phyloP scores from a whole-genome alignment of 2,888 invertebrate genomes.

The Diadegma fenestrale region DNA sequence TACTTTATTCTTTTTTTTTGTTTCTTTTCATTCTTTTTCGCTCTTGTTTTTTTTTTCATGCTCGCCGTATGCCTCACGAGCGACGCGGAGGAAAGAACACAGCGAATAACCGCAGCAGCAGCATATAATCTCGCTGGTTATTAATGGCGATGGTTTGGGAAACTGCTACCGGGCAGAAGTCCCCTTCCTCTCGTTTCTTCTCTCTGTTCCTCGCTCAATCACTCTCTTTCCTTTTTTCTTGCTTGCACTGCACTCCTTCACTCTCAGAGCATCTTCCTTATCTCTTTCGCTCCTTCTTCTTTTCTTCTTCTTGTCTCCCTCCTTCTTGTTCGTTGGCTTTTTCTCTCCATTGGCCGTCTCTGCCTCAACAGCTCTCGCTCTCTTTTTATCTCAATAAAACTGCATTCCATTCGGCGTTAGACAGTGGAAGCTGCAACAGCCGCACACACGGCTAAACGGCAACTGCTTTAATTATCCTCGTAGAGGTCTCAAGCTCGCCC shows the following conservation, averaged over 20 bases:
- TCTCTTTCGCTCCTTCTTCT: slow-evolving; percentile 65
- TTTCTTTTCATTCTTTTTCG: slow-evolving; percentile 65
- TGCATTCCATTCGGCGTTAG: slow-evolving; percentile 81
- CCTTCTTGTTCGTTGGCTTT: slow-evolving; percentile 62
- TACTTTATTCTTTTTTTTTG: slow-evolving; percentile 70
- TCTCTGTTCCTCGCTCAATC: slow-evolving; percentile 71
- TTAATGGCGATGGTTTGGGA: slow-evolving; percentile 85
- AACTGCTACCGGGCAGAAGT: slow-evolving; percentile 84
- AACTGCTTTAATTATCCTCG: slow-evolving; percentile 79
- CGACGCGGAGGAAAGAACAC: slow-evolving; percentile 69
- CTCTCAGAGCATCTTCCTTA: slow-evolving; percentile 48
- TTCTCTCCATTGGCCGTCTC: slow-evolving; percentile 63
- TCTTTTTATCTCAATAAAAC: slow-evolving; percentile 77
- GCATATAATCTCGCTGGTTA: slow-evolving; percentile 84
- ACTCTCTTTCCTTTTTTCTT: slow-evolving; percentile 70
- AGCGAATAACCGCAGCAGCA: slow-evolving; percentile 75
- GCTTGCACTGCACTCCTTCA: slow-evolving; percentile 51
- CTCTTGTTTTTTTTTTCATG: slow-evolving; percentile 58
- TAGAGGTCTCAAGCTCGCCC: slow-evolving; percentile 68
- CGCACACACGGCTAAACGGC: slow-evolving; percentile 72
- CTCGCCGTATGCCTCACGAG: slow-evolving; percentile 60
- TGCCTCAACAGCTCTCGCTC: slow-evolving; percentile 67
- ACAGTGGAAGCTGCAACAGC: slow-evolving; percentile 62
- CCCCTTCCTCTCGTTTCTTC: slow-evolving; percentile 68
- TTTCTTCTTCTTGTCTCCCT: slow-evolving; percentile 43